Evolutionary conservation across 1,140 invertebrate genomes (phyloP).

Genomic region (Orius insidiosus): DNA sequence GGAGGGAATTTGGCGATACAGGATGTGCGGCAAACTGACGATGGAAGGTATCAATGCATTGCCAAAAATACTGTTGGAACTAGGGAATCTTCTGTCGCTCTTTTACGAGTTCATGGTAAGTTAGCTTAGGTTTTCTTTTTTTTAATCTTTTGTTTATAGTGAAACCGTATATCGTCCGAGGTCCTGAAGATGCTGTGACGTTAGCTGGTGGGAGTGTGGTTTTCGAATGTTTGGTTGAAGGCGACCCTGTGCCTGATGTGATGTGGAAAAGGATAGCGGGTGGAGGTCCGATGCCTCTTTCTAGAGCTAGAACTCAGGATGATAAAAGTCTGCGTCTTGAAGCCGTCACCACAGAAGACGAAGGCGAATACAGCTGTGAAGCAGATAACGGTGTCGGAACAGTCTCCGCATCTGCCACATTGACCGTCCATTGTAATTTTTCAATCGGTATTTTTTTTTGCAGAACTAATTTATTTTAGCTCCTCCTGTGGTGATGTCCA

Average conservation of each 20-base stretch:
- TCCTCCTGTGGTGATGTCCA: slow-evolving; percentile 41
- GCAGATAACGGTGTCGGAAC: slow-evolving; percentile 72
- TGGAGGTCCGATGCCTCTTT: slow-evolving; percentile 46
- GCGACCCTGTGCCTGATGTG: slow-evolving; percentile 55
- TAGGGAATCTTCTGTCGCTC: slow-evolving; percentile 53
- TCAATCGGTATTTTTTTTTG: background rate
- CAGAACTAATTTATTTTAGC: slow-evolving; percentile 27
- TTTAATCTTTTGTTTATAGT: slow-evolving; percentile 34
- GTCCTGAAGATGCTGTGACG: slow-evolving; percentile 54
- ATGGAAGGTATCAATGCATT: slow-evolving; percentile 69
- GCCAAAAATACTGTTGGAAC: slow-evolving; percentile 69
- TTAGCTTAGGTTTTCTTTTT: slow-evolving; percentile 3
- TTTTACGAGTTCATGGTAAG: slow-evolving; percentile 64
- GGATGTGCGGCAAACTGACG: slow-evolving; percentile 58
- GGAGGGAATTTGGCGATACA: slow-evolving; percentile 68
- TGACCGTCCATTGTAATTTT: slow-evolving; percentile 60
- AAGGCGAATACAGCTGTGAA: slow-evolving; percentile 83
- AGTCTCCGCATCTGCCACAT: slow-evolving; percentile 57
- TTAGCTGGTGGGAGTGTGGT: slow-evolving; percentile 54
- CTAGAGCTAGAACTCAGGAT: slow-evolving; percentile 58
- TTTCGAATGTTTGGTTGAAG: slow-evolving; percentile 58
- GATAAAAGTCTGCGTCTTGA: slow-evolving; percentile 61
- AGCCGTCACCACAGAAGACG: slow-evolving; percentile 52
- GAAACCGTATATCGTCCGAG: slow-evolving; percentile 62
- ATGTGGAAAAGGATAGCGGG: slow-evolving; percentile 48